Percentiles rank a stretch among this genome's conserved stretches.
phyloP scores from a whole-genome alignment of 2,113 vertebrate species.

The Oncorhynchus clarkii region DNA sequence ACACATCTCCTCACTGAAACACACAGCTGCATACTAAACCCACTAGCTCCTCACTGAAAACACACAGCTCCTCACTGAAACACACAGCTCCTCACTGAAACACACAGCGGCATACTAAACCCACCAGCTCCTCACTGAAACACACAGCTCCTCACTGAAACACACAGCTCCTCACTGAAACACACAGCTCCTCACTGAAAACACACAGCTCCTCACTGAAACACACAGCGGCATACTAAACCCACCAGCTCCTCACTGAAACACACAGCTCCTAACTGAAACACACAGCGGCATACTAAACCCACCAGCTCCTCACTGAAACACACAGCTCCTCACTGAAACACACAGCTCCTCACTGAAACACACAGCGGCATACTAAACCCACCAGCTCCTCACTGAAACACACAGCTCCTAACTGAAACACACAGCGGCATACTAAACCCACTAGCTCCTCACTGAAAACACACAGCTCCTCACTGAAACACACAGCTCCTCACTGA shows the following conservation, averaged over 20 bases:
- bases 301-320: not conserved
- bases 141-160: constrained; percentile 81
- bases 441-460: too few relatives aligned
- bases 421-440: not conserved
- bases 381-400: not conserved
- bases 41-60: constrained; percentile 2
- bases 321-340: not conserved
- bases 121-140: constrained; percentile 87
- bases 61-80: constrained; percentile 1
- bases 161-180: constrained; percentile 77
- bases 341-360: not conserved
- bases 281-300: not conserved
- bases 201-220: not conserved
- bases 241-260: too few relatives aligned
- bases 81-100: constrained; percentile 55
- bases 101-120: constrained; percentile 63
- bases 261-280: too few relatives aligned
- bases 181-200: constrained; percentile 1
- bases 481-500: constrained; percentile 89
- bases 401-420: not conserved
- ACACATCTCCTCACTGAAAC: too few relatives aligned
- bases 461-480: too few relatives aligned
- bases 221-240: not conserved
- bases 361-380: not conserved
- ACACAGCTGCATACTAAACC: too few relatives aligned